These are phyloP conservation scores for Trimorus sp. DNA, from an alignment of 2,888 invertebrate genomes.

Conservation along the genomic window DNA sequence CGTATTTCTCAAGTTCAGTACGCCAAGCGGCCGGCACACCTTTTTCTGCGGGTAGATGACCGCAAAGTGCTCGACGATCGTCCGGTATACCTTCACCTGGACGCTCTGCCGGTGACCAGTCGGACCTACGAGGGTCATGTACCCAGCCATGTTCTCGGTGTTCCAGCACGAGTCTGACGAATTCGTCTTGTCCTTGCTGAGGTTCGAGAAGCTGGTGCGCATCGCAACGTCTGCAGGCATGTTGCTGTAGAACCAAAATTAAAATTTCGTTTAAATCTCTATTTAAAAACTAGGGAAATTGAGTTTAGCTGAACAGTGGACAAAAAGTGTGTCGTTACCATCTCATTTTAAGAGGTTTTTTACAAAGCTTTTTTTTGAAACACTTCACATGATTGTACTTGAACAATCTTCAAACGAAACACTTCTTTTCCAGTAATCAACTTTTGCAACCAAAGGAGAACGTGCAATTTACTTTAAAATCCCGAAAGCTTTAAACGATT, in stretches of 20 bases:
- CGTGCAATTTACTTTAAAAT: too few relatives aligned
- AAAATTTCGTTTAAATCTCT: neutral
- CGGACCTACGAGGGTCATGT: slow-evolving; percentile 84
- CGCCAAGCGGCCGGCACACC: slow-evolving; percentile 84
- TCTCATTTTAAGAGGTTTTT: too few relatives aligned
- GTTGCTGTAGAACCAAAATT: slow-evolving; percentile 48
- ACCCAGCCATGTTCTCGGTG: slow-evolving; percentile 86
- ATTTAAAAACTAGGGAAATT: too few relatives aligned
- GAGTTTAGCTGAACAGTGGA: too few relatives aligned
- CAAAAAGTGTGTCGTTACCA: too few relatives aligned
- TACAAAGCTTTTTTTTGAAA: too few relatives aligned
- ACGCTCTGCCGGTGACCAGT: slow-evolving; percentile 85
- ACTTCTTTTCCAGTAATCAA: too few relatives aligned
- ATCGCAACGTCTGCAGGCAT: slow-evolving; percentile 82
- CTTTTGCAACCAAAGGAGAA: too few relatives aligned
- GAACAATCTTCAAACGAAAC: too few relatives aligned
- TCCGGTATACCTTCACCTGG: slow-evolving; percentile 85
- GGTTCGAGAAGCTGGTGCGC: slow-evolving; percentile 76
- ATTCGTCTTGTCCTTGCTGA: slow-evolving; percentile 68
- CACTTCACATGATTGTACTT: too few relatives aligned
- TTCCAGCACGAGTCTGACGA: slow-evolving; percentile 82
- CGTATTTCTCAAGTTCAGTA: slow-evolving; percentile 85
- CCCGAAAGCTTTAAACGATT: too few relatives aligned
- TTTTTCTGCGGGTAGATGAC: slow-evolving; percentile 86
- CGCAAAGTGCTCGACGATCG: slow-evolving; percentile 86